phyloP scores from a whole-genome alignment of 2,888 invertebrate species.

The Aspidapion aeneum region DNA sequence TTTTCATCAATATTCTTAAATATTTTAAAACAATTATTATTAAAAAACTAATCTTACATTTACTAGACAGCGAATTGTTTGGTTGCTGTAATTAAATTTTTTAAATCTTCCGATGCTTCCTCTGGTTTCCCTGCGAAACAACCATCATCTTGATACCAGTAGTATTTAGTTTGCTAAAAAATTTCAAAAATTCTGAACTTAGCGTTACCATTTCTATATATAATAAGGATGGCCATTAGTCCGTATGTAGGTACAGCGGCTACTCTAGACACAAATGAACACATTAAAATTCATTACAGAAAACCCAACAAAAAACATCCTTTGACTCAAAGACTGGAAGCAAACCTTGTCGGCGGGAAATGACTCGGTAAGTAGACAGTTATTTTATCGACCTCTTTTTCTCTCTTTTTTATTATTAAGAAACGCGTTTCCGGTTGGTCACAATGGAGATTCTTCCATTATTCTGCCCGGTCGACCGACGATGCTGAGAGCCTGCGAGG shows the following conservation, averaged over 20 bases:
- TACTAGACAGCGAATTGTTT: no score
- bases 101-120: no score
- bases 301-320: neutral
- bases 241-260: neutral
- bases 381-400: slow-evolving; percentile 21
- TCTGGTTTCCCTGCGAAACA: no score
- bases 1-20: no score
- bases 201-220: no score
- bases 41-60: no score
- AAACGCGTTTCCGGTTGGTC: slow-evolving; percentile 32
- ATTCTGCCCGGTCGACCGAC: neutral
- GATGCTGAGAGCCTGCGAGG: slow-evolving; percentile 14
- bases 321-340: neutral
- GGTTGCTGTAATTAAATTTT: no score
- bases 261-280: neutral
- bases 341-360: slow-evolving; percentile 12
- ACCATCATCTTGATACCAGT: no score
- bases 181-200: no score
- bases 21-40: no score
- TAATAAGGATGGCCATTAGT: no score
- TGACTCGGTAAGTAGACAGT: slow-evolving; percentile 28
- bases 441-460: slow-evolving; percentile 19
- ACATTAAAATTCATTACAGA: neutral
- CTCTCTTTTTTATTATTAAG: slow-evolving; percentile 20
- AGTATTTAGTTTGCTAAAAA: no score